Conservation (phyloP, 2,113 vertebrate genomes). For the Ptilorrhoa leucosticta region DNA sequence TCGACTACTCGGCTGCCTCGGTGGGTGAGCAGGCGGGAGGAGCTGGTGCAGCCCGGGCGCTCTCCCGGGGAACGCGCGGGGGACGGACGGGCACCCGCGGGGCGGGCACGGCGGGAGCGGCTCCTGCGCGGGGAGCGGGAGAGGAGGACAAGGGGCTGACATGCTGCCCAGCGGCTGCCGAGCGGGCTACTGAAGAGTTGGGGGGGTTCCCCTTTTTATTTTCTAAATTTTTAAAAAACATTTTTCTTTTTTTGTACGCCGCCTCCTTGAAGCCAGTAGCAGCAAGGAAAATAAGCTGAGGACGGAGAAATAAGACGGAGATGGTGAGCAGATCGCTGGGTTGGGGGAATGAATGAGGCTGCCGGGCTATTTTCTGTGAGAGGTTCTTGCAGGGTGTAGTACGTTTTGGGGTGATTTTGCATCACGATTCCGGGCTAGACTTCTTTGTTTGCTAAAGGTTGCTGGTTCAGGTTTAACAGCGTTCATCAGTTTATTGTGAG, state of each 20-base stretch:
- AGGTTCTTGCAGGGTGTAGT: neutral
- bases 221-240: neutral
- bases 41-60: neutral
- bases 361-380: neutral
- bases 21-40: neutral
- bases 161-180: neutral
- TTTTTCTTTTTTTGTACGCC: neutral
- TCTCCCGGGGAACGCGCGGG: neutral
- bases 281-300: neutral
- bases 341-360: neutral
- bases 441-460: conserved; percentile 24
- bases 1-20: neutral
- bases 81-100: neutral
- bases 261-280: neutral
- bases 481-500: neutral
- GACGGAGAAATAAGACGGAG: neutral
- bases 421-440: neutral
- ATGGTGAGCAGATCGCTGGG: conserved; percentile 35
- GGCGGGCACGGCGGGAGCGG: neutral
- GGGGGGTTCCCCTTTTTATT: neutral
- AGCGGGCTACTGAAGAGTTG: neutral
- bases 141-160: neutral
- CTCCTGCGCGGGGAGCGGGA: neutral
- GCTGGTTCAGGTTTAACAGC: neutral
- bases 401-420: neutral